A percentile compares a stretch with the other conserved stretches of the same genome.
Evolutionary conservation across 37 sponge, comb jelly and placozoan genomes (phyloP).

Genomic region (Ephydatia muelleri): DNA sequence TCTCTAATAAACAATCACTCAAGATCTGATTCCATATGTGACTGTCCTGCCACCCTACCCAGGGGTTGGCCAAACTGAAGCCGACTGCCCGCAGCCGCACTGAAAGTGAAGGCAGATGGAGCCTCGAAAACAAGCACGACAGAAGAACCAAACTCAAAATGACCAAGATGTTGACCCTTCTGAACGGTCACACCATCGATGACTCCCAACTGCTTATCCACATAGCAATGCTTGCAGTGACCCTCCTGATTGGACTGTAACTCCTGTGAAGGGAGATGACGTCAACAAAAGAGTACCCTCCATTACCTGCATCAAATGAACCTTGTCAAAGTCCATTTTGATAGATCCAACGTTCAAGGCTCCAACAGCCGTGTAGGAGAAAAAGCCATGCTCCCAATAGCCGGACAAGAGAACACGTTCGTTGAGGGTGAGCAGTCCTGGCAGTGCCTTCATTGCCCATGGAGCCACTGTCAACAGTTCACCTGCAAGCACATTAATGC

Average conservation of each 20-base stretch:
- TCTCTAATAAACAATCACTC: neutral
- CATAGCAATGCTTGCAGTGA: constrained; percentile 41
- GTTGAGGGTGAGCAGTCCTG: constrained; percentile 85
- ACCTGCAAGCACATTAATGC: constrained; percentile 41
- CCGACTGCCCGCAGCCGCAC: constrained; percentile 46
- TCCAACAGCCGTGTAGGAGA: constrained; percentile 94
- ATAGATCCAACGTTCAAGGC: constrained; percentile 96
- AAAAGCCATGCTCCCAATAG: constrained; percentile 89
- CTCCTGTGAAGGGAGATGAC: constrained; percentile 28
- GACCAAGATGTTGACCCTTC: constrained; percentile 83
- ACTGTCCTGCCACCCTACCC: constrained; percentile 28
- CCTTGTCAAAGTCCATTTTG: constrained; percentile 68
- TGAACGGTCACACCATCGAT: constrained; percentile 13
- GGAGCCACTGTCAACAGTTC: constrained; percentile 93
- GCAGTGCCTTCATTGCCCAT: constrained; percentile 73
- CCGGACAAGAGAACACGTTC: constrained; percentile 92
- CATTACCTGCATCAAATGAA: constrained; percentile 12
- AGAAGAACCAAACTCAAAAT: constrained; percentile 91
- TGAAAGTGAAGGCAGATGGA: constrained; percentile 83
- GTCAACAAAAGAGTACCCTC: too few species aligned
- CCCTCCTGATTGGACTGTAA: constrained; percentile 58
- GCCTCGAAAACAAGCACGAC: constrained; percentile 93
- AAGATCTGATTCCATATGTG: too few species aligned
- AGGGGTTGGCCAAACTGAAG: constrained; percentile 76
- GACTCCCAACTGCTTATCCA: constrained; percentile 27